Evolutionary conservation across 2,888 invertebrate species (phyloP), one percentile per base, ranked within the genome.

Genomic region (Drosophila mulleri): DNA sequence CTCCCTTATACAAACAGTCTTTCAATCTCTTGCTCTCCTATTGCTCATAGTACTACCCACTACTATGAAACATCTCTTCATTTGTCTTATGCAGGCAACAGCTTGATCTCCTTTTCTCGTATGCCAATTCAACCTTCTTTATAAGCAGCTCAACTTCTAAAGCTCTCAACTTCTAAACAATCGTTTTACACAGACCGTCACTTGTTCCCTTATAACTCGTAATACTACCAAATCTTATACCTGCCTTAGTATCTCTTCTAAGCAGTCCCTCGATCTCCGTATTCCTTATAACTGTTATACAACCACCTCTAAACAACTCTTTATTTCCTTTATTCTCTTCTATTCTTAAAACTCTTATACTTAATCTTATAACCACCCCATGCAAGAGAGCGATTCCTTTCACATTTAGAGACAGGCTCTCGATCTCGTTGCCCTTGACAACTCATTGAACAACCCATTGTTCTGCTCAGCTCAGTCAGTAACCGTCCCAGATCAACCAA

Each of bases 391-490:
- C 47, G 29, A 26, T 32, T 48, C 48, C 29, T 29, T 48, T 2
- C 12, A 29, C 3, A 4, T 11, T 11, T 18, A 6, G n/a, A 48
- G 29, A 18, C 14, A 52, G 52, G 8, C 52, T 11, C 23, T 23
- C 20, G 8, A 14, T 23, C 35, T 4, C 20, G 9, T 3, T 20
- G 9, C n/a, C 50, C 12, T 18, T 32, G 16, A 50, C 18, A 32
- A 7, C 50, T 50, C 50, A 50, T 50, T 18, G 18, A 50, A n/a
- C 45, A 52, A 50, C 7, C 23, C 44, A 44, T 45, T 69, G 37
- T 64, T 69, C 41, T 59, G 56, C 11, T 42, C 41, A 18, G 14
- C 47, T 14, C 26, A 39, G 26, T 23, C 35, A 37, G 26, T 14
- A 47, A 47, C 29, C 18, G 5, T 23, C 26, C 62, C 62, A 44